Percentiles rank a stretch among this genome's conserved stretches.
phyloP scores from a whole-genome alignment of 2,797 vertebrate genomes.

The Eremophila alpestris region DNA sequence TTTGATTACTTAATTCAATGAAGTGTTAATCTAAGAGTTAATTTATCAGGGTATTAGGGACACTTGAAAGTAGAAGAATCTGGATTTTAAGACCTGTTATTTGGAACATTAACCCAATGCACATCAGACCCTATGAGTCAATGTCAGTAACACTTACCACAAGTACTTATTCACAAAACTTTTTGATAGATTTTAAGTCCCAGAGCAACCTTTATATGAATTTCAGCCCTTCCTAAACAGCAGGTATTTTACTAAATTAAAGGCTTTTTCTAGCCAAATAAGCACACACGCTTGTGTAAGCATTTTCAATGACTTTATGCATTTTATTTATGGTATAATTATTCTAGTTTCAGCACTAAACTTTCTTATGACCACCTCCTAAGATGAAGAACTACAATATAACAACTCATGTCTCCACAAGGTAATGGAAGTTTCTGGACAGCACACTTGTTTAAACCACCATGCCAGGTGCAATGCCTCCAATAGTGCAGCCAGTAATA shows the following conservation, averaged over 20 bases:
- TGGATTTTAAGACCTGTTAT: not conserved
- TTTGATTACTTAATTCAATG: not conserved
- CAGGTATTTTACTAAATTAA: slow-evolving; percentile 23
- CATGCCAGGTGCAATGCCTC: not conserved
- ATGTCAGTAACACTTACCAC: slow-evolving; percentile 20
- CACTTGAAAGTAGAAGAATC: not conserved
- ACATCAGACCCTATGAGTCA: not conserved
- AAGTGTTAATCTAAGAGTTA: not conserved
- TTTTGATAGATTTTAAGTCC: slow-evolving; percentile 10
- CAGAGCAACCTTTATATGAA: not conserved
- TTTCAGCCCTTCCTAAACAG: slow-evolving; percentile 12
- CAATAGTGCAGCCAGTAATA: not conserved
- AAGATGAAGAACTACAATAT: not conserved
- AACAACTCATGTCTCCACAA: not conserved
- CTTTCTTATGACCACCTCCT: not conserved
- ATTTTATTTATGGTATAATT: slow-evolving; percentile 20
- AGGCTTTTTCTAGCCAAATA: not conserved
- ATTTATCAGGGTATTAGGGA: not conserved
- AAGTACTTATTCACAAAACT: slow-evolving; percentile 19
- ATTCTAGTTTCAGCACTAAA: not conserved
- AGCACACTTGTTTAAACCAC: not conserved
- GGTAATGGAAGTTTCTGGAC: not conserved
- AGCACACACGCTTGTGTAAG: not conserved
- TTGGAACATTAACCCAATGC: not conserved
- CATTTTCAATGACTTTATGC: not conserved